These are phyloP conservation scores for Microctenopoma steveboyesi DNA, from an alignment of 2,797 vertebrate species.

Conservation along the genomic window DNA sequence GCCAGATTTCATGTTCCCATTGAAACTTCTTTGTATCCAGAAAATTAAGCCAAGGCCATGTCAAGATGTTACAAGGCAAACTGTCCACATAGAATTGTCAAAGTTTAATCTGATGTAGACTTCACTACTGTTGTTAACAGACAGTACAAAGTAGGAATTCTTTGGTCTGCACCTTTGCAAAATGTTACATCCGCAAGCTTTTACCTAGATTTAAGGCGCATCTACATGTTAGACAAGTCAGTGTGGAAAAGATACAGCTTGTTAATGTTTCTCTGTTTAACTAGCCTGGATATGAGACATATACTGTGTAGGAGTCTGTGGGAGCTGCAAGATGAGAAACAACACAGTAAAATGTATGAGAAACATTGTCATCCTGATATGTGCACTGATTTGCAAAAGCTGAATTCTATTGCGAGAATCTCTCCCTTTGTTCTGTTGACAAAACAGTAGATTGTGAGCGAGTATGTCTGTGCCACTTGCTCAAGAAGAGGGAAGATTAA, in stretches of 20 bases:
- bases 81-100: conserved; percentile 39
- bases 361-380: conserved; percentile 7
- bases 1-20: conserved; percentile 46
- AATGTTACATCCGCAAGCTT: conserved; percentile 8
- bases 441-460: conserved; percentile 20
- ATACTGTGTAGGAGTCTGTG: conserved; percentile 23
- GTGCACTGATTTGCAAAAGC: conserved; percentile 7
- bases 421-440: conserved; percentile 36
- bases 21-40: conserved; percentile 46
- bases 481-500: conserved; percentile 24
- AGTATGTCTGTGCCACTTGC: conserved; percentile 10
- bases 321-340: conserved; percentile 13
- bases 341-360: conserved; percentile 1
- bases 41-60: conserved; percentile 53
- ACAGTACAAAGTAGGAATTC: conserved; percentile 13
- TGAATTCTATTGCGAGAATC: conserved; percentile 19
- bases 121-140: conserved; percentile 31
- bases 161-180: not conserved
- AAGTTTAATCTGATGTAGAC: conserved; percentile 67
- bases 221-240: conserved; percentile 20
- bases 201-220: not conserved
- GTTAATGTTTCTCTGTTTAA: conserved; percentile 38
- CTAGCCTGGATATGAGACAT: conserved; percentile 34
- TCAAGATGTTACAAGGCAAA: conserved; percentile 50
- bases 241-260: conserved; percentile 34